Conservation (phyloP, 1,140 invertebrate species). For the Drosophila kepulauana region DNA sequence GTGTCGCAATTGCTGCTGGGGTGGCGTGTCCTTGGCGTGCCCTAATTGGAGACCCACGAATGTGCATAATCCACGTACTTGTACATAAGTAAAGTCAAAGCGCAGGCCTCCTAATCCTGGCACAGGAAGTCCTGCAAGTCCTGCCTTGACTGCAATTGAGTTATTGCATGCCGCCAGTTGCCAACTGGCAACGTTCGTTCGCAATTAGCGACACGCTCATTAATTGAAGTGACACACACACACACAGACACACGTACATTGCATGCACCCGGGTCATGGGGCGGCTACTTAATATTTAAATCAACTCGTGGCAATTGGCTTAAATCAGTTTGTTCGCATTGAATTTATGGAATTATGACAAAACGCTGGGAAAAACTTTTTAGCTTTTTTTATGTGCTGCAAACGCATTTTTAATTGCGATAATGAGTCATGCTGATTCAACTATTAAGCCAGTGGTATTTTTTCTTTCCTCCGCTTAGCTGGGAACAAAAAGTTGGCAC, state of each 20-base stretch:
- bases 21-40: slow-evolving; percentile 48
- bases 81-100: slow-evolving; percentile 40
- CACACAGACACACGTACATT: slow-evolving; percentile 6
- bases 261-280: background rate
- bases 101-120: background rate
- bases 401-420: slow-evolving; percentile 22
- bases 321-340: slow-evolving; percentile 15
- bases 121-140: background rate
- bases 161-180: slow-evolving; percentile 67
- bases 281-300: slow-evolving; percentile 36
- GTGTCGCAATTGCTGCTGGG: slow-evolving; percentile 19
- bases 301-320: slow-evolving; percentile 23
- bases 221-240: slow-evolving; percentile 62
- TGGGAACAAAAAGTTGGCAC: background rate
- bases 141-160: slow-evolving; percentile 59
- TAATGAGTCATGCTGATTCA: slow-evolving; percentile 8
- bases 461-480: background rate
- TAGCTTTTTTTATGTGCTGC: background rate
- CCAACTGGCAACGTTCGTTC: slow-evolving; percentile 36
- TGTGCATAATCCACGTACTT: slow-evolving; percentile 22
- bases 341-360: slow-evolving; percentile 11
- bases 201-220: slow-evolving; percentile 69
- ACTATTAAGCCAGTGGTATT: background rate
- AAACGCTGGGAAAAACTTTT: background rate
- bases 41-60: slow-evolving; percentile 27